Conservation (phyloP, 2,113 vertebrate genomes). For the Microtus pennsylvanicus region DNA sequence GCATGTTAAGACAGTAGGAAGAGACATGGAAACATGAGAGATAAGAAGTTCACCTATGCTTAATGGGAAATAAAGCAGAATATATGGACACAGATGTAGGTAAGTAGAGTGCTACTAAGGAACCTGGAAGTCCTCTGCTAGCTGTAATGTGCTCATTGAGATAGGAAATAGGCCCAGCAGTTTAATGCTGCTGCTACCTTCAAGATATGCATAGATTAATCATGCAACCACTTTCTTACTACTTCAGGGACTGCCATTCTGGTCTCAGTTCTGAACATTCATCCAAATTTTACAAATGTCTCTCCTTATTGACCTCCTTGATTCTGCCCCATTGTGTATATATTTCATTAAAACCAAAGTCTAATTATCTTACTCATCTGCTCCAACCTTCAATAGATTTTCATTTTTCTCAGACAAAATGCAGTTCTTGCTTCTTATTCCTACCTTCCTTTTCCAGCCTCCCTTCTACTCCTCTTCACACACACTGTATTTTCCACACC, state of each 20-base stretch:
- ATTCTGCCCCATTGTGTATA: not conserved
- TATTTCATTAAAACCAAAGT: not conserved
- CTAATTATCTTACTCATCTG: not conserved
- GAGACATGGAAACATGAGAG: not conserved
- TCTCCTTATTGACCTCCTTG: constrained; percentile 7
- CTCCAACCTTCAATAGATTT: not conserved
- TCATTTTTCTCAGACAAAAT: not conserved
- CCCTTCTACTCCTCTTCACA: not conserved
- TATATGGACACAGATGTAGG: not conserved
- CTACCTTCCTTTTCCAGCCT: not conserved
- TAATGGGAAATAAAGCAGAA: not conserved
- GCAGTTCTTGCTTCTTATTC: not conserved
- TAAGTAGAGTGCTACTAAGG: not conserved
- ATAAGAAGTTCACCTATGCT: not conserved
- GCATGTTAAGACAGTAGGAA: not conserved
- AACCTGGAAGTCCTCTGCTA: not conserved
- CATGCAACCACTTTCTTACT: not conserved
- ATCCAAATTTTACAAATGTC: not conserved
- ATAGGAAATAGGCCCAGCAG: not conserved
- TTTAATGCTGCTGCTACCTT: not conserved
- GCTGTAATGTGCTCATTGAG: not conserved
- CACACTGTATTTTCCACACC: not conserved
- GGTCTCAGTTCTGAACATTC: not conserved
- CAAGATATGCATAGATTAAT: not conserved
- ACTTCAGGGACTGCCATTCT: not conserved